Evolutionary conservation across 2,113 vertebrate genomes (phyloP), one percentile per base, ranked within the genome.

Genomic region (Zosterops lateralis): DNA sequence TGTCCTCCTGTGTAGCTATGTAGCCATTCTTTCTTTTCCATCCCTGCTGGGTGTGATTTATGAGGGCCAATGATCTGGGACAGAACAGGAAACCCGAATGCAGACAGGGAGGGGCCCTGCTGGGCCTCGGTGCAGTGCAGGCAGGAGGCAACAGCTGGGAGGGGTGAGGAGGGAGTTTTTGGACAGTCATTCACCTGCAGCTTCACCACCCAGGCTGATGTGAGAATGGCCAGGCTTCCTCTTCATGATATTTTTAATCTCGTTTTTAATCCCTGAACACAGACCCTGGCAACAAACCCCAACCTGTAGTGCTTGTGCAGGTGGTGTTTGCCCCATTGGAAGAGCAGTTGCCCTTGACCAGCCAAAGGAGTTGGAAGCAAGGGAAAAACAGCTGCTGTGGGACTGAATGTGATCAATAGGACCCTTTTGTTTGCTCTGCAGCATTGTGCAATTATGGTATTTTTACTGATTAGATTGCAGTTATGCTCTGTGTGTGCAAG

Each of bases 31-130:
- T 34, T 48, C 20, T 76, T 78, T 50, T 44, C 47, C 3, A 9
- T 70, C 22, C 28, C 25, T 81, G 47, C 65, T 51, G 32, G 38
- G 13, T 66, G 22, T 7, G 20, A 0, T 67, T 67, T 45, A 20
- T 74, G 29, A 81, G 17, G 28, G 8, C 0, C 0, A 16, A 3
- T 85, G 48, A 13, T 57, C 14, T 68, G 72, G 40, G 42, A 29
- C 1, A 2, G 36, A 82, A 38, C 26, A 42, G 77, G 50, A 80
- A 76, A 70, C 12, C 38, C 0, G 0, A 62, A 24, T 1, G 9
- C 25, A 5, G 2, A 10, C 54, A 45, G 50, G 36, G 26, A 47
- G 40, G 56, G 34, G 32, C 13, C 8, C 29, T 77, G 40, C 34
- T 48, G 62, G 61, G 19, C 21, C 3, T 0, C 2, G 6, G 21